Percentiles rank a stretch among this genome's conserved stretches.
Conservation (phyloP, 2,888 invertebrate species). For the Hydraecia micacea region DNA sequence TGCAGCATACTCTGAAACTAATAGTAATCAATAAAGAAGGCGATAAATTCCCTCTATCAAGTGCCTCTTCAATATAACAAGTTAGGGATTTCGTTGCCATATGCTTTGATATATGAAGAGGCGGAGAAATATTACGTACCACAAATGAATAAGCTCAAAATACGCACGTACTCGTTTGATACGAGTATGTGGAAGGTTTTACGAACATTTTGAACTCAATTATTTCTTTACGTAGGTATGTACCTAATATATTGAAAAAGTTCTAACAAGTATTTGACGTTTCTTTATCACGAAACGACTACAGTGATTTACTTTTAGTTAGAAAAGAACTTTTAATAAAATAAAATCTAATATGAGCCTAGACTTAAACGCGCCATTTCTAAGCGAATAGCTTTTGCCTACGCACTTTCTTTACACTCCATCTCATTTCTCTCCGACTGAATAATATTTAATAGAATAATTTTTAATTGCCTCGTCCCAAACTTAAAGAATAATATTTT, state of each 20-base stretch:
- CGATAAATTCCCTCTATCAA: conserved; percentile 56
- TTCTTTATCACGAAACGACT: conserved; percentile 57
- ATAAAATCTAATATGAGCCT: conserved; percentile 58
- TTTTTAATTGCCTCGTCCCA: conserved; percentile 50
- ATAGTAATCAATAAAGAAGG: conserved; percentile 54
- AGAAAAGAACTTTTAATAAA: conserved; percentile 55
- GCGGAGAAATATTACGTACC: conserved; percentile 42
- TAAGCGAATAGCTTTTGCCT: conserved; percentile 61
- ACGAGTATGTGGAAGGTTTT: conserved; percentile 46
- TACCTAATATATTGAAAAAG: conserved; percentile 51
- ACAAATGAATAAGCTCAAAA: conserved; percentile 47
- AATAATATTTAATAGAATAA: conserved; percentile 58
- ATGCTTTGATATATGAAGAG: conserved; percentile 46
- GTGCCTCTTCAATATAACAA: conserved; percentile 45
- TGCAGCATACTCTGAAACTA: conserved; percentile 48
- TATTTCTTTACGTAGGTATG: conserved; percentile 21
- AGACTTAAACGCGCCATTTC: conserved; percentile 53
- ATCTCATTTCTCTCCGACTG: conserved; percentile 44
- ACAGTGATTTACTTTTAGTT: conserved; percentile 65
- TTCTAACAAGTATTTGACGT: conserved; percentile 59
- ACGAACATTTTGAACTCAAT: conserved; percentile 50
- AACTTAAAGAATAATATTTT: conserved; percentile 53
- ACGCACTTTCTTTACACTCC: conserved; percentile 48
- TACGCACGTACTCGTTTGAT: conserved; percentile 26
- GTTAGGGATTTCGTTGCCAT: conserved; percentile 44